Evolutionary conservation across 2,797 vertebrate species (phyloP), one percentile per base, ranked within the genome.

Genomic region (Chloroceryle amazona): DNA sequence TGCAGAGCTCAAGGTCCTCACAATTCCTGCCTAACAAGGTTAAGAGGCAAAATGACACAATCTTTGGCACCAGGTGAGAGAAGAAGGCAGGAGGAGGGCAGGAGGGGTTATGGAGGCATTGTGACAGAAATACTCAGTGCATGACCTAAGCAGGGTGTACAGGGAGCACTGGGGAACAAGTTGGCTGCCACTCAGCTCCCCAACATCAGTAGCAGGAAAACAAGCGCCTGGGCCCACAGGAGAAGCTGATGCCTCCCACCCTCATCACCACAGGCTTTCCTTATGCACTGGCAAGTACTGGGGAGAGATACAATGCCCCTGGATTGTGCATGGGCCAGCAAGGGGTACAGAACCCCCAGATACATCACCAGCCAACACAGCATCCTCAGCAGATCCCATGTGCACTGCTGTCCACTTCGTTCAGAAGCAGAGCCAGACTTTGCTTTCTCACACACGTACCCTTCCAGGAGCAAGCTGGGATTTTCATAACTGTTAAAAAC

Each of bases 401-500:
- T 31, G 31, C 52, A 76, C 60, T 62, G 60, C 61, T 44, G n/a
- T n/a, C 41, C 44, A 6, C 71, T 18, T 10, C 67, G 70, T 41
- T 76, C 60, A 58, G 42, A 19, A 25, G 33, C 71, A 44, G 72
- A 88, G 65, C 16, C 35, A 41, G 71, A 11, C 18, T 9, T 6
- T 78, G 39, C 31, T 82, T 70, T 25, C 60, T 52, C 70, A 61
- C 25, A 41, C 51, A 44, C n/a, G 3, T 13, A 8, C 19, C 10
- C 54, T 51, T 41, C 54, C 7, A 52, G 61, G 37, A 80, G 51
- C 42, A 72, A 31, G 60, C 65, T 13, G 78, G 58, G 35, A 81
- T 90, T 93, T 95, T 82, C 76, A 78, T 18, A 62, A 11, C 70
- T 8, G 6, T 96, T 79, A 66, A 89, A 96, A 97, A 73, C 81